Evolutionary conservation across 2,888 invertebrate genomes (phyloP), one percentile per base, ranked within the genome.

Genomic region (Hypomecis atomaria): DNA sequence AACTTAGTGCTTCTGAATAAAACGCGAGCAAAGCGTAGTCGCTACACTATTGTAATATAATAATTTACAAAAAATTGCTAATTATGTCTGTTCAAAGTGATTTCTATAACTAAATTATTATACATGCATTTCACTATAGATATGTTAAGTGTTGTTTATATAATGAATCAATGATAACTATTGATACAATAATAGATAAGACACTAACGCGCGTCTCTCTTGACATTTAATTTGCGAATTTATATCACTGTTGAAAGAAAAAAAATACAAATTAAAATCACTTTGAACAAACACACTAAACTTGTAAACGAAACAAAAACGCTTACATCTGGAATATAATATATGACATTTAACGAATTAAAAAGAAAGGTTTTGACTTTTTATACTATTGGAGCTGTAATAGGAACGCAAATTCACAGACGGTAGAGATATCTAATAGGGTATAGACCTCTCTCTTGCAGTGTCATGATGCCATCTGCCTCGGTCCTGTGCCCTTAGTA

Each of bases 201-300:
- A 44, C 63, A 73, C 69, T 54, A 82, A 82, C 75, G 66, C 73
- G 73, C 67, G 67, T 48, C 61, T 79, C n/a, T 84, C 88, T 77
- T 81, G 77, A 47, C 72, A 71, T 67, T 62, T 72, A 59, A 82
- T 71, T 72, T 81, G 79, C 48, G 82, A 79, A 72, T 78, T 78
- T 65, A 73, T 74, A 63, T 78, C 81, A 75, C 89, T 90, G 88
- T 79, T 71, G 78, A 78, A 72, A 73, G 68, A 74, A 75, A 74
- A 69, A 62, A 44, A 43, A 34, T 11, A 23, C 23, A 23, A 69
- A 68, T 67, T 72, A 71, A 11, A 44, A 55, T 59, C 64, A 66
- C 70, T 65, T 70, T 68, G 68, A 68, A 80, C 78, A 79, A 79
- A 78, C 74, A 71, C 48, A 43, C 37, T 23, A 45, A 5, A 40